phyloP scores from a whole-genome alignment of 2,113 vertebrate species.

The Anarrhichthys ocellatus region DNA sequence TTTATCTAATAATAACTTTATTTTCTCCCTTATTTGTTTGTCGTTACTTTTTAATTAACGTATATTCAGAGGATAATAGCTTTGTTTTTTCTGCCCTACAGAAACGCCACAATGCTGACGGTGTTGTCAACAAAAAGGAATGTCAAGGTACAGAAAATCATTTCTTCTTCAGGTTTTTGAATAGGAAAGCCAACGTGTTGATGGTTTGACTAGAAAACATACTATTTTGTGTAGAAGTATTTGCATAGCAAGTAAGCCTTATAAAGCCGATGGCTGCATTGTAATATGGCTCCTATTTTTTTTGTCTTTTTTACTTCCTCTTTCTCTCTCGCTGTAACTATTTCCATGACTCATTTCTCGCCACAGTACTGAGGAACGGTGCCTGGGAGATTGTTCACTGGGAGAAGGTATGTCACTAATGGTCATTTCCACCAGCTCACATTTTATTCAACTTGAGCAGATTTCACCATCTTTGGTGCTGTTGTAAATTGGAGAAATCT shows the following conservation, averaged over 20 bases:
- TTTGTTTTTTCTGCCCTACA: constrained; percentile 72
- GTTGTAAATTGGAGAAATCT: constrained; percentile 30
- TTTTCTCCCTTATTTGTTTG: neutral
- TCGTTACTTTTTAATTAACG: neutral
- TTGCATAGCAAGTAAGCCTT: neutral
- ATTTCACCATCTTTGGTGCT: neutral
- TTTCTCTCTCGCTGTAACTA: neutral
- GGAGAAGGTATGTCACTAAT: constrained; percentile 90
- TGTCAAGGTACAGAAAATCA: constrained; percentile 90
- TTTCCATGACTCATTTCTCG: constrained; percentile 30
- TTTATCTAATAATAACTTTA: neutral
- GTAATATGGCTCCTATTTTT: neutral
- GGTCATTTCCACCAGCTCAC: neutral
- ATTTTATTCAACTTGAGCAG: constrained; percentile 6
- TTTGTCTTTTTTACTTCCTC: neutral
- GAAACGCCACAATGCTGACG: constrained; percentile 98
- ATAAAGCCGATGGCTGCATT: neutral
- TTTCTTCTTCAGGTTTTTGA: neutral
- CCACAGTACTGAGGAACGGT: constrained; percentile 93
- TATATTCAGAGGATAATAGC: neutral
- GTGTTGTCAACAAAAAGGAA: constrained; percentile 95
- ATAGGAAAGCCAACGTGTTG: neutral
- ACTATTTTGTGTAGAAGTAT: neutral
- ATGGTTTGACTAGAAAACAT: neutral
- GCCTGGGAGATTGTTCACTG: constrained; percentile 99